Evolutionary conservation across 2,797 vertebrate species (phyloP).

Genomic region (Periparus ater): DNA sequence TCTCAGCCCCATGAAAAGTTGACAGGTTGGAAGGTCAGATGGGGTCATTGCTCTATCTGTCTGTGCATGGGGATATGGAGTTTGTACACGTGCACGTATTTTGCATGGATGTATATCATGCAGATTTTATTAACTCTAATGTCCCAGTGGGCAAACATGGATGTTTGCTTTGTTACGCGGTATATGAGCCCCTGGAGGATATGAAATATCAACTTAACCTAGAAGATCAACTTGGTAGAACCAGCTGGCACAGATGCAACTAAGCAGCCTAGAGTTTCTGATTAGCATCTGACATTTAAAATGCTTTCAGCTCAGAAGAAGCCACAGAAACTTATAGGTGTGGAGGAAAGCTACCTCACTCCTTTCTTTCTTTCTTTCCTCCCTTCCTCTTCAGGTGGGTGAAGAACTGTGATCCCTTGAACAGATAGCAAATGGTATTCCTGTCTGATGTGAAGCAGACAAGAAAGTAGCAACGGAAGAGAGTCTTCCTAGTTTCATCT

Average conservation of each 20-base stretch:
- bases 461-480: neutral
- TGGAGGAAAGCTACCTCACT: neutral
- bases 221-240: neutral
- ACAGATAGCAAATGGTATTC: neutral
- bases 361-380: neutral
- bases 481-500: neutral
- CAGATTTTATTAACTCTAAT: neutral
- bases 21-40: neutral
- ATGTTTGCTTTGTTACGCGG: neutral
- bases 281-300: neutral
- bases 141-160: neutral
- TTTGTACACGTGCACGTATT: accelerated
- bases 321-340: neutral
- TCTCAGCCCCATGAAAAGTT: neutral
- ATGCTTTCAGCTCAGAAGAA: neutral
- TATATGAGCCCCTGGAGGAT: neutral
- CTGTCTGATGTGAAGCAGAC: neutral
- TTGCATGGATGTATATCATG: neutral
- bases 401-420: neutral
- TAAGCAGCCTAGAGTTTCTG: neutral
- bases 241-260: neutral
- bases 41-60: neutral
- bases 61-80: neutral
- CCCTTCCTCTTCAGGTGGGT: neutral
- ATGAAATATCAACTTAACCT: neutral